These are phyloP conservation scores for Mesorhabditis spiculigera DNA, from an alignment of 2,888 invertebrate genomes.

Conservation along the genomic window DNA sequence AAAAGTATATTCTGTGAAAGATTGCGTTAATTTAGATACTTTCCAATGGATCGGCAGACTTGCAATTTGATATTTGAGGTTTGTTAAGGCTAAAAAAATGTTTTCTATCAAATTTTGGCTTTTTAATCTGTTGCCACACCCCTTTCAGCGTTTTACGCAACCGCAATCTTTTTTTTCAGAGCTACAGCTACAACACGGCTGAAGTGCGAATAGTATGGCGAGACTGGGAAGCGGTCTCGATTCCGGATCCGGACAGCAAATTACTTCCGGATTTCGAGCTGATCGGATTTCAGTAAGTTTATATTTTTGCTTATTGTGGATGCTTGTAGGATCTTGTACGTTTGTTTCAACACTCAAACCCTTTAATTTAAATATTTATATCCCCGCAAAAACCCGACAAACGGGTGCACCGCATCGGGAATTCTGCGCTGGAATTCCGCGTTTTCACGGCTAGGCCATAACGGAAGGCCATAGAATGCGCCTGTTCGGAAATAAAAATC, in stretches of 20 bases:
- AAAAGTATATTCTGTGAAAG: background rate
- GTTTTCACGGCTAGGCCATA: too few relatives aligned
- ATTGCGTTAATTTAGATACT: slow-evolving; percentile 23
- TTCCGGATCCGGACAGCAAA: slow-evolving; percentile 54
- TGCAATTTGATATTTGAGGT: slow-evolving; percentile 57
- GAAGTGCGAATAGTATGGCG: slow-evolving; percentile 58
- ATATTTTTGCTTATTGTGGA: background rate
- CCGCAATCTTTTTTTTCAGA: slow-evolving; percentile 24
- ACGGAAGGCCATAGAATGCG: too few relatives aligned
- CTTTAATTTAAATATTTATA: too few relatives aligned
- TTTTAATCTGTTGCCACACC: too few relatives aligned
- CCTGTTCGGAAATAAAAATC: too few relatives aligned
- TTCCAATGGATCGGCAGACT: slow-evolving; percentile 58
- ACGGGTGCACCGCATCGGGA: too few relatives aligned
- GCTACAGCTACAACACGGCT: slow-evolving; percentile 58
- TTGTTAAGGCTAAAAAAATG: background rate
- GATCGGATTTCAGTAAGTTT: slow-evolving; percentile 32
- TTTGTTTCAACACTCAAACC: too few relatives aligned
- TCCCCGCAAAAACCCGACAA: too few relatives aligned
- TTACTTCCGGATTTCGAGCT: slow-evolving; percentile 57
- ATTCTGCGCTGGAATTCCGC: too few relatives aligned
- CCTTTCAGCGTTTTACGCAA: too few relatives aligned
- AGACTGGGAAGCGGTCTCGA: slow-evolving; percentile 55
- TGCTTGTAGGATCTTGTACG: too few relatives aligned
- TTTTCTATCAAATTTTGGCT: too few relatives aligned